Evolutionary conservation across 92 coral and sea anemone species (phyloP), one percentile per base, ranked within the genome.

Genomic region (Phenganax stokvisi): DNA sequence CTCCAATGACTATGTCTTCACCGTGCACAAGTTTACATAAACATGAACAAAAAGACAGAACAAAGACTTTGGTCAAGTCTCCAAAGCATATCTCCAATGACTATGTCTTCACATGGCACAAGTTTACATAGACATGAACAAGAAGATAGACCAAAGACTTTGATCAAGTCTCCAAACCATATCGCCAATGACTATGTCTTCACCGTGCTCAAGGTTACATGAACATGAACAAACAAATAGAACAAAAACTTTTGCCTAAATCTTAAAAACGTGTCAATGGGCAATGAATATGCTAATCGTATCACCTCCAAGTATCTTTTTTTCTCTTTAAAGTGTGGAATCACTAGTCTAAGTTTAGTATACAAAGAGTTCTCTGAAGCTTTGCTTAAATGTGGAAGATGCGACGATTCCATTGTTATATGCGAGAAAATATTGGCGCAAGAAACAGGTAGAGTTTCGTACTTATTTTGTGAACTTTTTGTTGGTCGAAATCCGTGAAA

Each of bases 351-450:
- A 9, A 52, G 83, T 3, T 71, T 67, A 54, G 8, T 91, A 11
- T 81, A 85, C 82, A 86, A 84, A 44, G 89, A 89, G 71, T 89
- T 91, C 59, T 93, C 91, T 2, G 59, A 64, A 65, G 85, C 97
- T 77, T 74, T 93, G 58, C 67, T 87, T 6, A 85, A 88, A 74
- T 85, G 87, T 67, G 91, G 79, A 16, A 83, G 89, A 77, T 83
- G 77, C 47, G 89, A 88, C 53, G 97, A 93, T 71, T 71, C 92
- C 77, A 83, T 91, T 63, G 92, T 87, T 30, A 82, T 93, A 5
- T 93, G 98, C 84, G 91, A 93, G 74, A 86, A 89, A 73, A 84
- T 84, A 29, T 66, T 91, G n/a, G 37, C 20, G 20, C 63, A 86
- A 10, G 44, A 56, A 79, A n/a, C 44, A 47, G 83, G 83, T 79